phyloP scores from a whole-genome alignment of 1,140 invertebrate genomes.

The Atta cephalotes region DNA sequence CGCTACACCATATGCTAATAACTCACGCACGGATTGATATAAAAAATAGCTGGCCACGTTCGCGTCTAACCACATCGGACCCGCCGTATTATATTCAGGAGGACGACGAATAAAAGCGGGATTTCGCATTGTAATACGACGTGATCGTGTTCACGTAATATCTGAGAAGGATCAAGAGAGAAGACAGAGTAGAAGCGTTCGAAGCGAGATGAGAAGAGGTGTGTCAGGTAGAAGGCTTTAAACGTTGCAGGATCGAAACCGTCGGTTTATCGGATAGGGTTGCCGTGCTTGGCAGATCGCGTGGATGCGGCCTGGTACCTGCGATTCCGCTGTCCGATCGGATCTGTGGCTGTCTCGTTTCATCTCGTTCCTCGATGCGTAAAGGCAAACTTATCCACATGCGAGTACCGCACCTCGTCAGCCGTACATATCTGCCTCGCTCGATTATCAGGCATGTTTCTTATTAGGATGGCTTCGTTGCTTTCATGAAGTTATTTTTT shows the following conservation, averaged over 20 bases:
- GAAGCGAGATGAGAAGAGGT: not conserved
- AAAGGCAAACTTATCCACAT: conserved; percentile 77
- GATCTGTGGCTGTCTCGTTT: conserved; percentile 78
- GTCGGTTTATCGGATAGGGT: conserved; percentile 68
- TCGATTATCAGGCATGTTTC: conserved; percentile 10
- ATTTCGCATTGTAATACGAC: conserved; percentile 72
- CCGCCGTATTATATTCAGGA: conserved; percentile 79
- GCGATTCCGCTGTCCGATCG: conserved; percentile 80
- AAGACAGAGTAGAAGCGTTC: conserved; percentile 28
- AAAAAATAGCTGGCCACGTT: conserved; percentile 70
- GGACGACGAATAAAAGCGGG: conserved; percentile 75
- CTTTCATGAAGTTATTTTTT: conserved; percentile 18
- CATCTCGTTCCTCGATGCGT: conserved; percentile 76
- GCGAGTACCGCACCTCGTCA: conserved; percentile 33
- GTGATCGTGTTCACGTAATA: conserved; percentile 48
- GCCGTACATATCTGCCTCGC: conserved; percentile 33
- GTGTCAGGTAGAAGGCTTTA: conserved; percentile 69
- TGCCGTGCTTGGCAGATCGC: conserved; percentile 62
- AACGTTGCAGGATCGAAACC: conserved; percentile 64
- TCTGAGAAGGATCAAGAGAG: conserved; percentile 64
- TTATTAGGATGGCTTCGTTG: not conserved
- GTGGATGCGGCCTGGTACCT: conserved; percentile 69
- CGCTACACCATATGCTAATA: conserved; percentile 84
- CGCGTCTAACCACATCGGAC: conserved; percentile 78
- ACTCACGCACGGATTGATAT: conserved; percentile 79